Conservation (phyloP, 2,888 invertebrate genomes). For the Drepanosiphum platanoidis region DNA sequence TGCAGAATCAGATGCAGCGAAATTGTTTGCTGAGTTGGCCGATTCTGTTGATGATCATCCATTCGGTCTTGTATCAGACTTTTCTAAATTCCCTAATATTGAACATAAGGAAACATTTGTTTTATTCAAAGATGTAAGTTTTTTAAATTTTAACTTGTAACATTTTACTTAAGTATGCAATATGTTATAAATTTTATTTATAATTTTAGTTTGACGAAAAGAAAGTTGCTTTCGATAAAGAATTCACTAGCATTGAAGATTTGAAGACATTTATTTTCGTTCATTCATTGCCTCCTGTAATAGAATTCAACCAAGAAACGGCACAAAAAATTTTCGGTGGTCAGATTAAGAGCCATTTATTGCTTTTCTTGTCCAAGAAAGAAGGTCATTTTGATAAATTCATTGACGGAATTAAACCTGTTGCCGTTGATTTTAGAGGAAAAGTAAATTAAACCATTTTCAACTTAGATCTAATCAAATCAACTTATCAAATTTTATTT, state of each 20-base stretch:
- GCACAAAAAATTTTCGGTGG: conserved; percentile 99
- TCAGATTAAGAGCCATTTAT: conserved; percentile 94
- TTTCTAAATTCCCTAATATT: conserved; percentile 73
- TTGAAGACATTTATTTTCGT: conserved; percentile 82
- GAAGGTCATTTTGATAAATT: conserved; percentile 84
- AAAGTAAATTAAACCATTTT: conserved; percentile 69
- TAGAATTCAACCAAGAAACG: conserved; percentile 97
- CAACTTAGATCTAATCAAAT: not conserved
- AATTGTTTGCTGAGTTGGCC: conserved; percentile 84
- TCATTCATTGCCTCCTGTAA: conserved; percentile 87
- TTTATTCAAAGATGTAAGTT: conserved; percentile 88
- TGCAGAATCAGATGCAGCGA: conserved; percentile 80
- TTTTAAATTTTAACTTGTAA: conserved; percentile 62
- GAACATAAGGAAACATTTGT: conserved; percentile 79
- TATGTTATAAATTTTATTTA: not conserved
- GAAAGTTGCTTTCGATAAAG: conserved; percentile 76
- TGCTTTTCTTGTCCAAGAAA: conserved; percentile 94
- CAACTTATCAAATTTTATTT: not conserved
- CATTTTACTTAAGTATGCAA: not conserved
- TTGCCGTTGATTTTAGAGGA: conserved; percentile 91
- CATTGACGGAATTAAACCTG: conserved; percentile 79
- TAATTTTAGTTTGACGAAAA: conserved; percentile 83
- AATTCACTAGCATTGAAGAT: conserved; percentile 73
- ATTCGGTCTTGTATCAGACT: conserved; percentile 86
- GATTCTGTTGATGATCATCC: conserved; percentile 84